These are phyloP conservation scores for Acanthaster planci DNA, from an alignment of 35 echinoderm and acorn worm species.

Conservation along the genomic window DNA sequence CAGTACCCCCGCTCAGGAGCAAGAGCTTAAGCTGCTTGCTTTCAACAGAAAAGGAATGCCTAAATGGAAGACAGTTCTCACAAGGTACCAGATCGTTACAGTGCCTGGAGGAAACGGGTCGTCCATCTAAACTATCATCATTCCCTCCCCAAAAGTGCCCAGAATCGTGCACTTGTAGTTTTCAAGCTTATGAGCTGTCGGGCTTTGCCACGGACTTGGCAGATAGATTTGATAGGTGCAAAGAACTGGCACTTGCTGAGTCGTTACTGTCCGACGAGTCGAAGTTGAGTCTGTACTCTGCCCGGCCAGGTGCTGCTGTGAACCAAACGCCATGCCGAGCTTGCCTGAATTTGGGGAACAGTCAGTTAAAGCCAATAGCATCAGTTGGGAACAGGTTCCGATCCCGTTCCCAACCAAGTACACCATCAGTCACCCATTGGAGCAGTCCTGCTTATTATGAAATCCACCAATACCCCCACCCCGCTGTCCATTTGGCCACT, in stretches of 20 bases:
- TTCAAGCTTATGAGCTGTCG: conserved; percentile 33
- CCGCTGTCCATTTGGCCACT: not conserved
- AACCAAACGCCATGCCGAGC: not conserved
- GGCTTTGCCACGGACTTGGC: conserved; percentile 54
- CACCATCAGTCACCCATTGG: not conserved
- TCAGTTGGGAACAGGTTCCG: not conserved
- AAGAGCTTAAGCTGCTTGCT: conserved; percentile 25
- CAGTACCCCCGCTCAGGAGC: conserved; percentile 27
- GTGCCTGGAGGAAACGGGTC: not conserved
- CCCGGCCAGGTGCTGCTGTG: not conserved
- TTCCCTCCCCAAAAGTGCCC: not conserved
- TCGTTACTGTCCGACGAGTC: conserved; percentile 11
- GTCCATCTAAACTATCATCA: not conserved
- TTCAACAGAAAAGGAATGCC: conserved; percentile 30
- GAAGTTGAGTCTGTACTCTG: not conserved
- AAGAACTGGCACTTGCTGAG: not conserved
- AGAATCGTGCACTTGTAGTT: not conserved
- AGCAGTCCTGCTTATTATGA: not conserved
- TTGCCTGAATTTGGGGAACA: not conserved
- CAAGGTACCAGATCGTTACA: not conserved
- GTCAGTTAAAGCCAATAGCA: not conserved
- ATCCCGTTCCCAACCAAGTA: not conserved
- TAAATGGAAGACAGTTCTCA: not conserved
- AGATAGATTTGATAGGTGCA: conserved; percentile 43
- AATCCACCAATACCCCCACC: not conserved